Percentiles rank a stretch among this genome's conserved stretches.
phyloP scores from a whole-genome alignment of 2,113 vertebrate species.

The Agelaius tricolor region DNA sequence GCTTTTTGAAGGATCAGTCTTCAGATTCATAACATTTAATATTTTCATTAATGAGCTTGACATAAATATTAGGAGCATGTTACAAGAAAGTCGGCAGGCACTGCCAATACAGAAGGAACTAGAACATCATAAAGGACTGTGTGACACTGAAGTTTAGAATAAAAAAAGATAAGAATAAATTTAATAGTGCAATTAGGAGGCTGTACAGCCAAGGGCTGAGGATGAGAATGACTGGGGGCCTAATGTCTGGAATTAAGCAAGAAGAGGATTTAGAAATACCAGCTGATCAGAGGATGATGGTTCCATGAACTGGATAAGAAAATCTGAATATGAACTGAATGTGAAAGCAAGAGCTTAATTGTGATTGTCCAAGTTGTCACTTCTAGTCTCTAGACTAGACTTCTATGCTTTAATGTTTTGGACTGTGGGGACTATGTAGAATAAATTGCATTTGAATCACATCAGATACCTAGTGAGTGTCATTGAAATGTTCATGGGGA shows the following conservation, averaged over 20 bases:
- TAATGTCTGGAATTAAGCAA: neutral
- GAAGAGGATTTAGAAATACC: neutral
- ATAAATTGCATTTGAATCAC: neutral
- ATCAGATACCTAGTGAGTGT: neutral
- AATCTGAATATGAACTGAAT: neutral
- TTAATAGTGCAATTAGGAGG: conserved; percentile 6
- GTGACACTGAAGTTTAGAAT: conserved; percentile 1
- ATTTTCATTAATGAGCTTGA: conserved; percentile 44
- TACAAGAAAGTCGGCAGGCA: neutral
- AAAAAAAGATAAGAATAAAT: neutral
- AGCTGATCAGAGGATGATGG: neutral
- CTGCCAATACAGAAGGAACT: conserved; percentile 36
- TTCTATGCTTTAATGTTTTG: neutral
- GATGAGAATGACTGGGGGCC: neutral
- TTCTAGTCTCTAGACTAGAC: neutral
- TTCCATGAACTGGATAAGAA: neutral
- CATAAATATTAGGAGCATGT: conserved; percentile 38
- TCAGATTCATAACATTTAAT: neutral
- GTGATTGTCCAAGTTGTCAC: neutral
- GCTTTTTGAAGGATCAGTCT: conserved; percentile 15
- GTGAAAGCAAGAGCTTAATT: neutral
- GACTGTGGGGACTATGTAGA: neutral
- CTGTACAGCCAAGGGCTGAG: neutral
- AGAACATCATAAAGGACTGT: neutral
- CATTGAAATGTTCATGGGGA: neutral